Evolutionary conservation across 2,888 invertebrate genomes (phyloP), one percentile per base, ranked within the genome.

Genomic region (Eristalis arbustorum): DNA sequence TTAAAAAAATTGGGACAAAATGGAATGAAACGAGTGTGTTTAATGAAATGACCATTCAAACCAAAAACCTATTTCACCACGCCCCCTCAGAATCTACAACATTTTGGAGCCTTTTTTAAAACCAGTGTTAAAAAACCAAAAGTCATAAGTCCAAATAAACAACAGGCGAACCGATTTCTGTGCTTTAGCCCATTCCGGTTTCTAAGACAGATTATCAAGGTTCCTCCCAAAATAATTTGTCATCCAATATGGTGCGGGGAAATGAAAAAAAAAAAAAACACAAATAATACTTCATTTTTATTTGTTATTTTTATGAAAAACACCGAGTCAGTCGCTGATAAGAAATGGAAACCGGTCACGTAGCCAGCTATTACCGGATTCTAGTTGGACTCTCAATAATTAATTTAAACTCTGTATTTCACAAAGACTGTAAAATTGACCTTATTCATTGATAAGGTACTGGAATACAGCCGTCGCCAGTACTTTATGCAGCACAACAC

Each of bases 321-420:
- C 68, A 66, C 31, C 25, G 37, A 62, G n/a, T 61, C 42, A 57
- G 63, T 66, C 31, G 22, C 49, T 74, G 87, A 87, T 87, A 78
- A 83, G 69, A 66, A 1, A 34, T 5, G n/a, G 28, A 83, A 87
- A 87, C 87, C 22, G 49, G 83, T 63, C 34, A 23, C 11, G 3
- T 23, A 57, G 31, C 67, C 68, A 34, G 83, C 18, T 37, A 1
- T 3, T 74, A 75, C 87, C 37, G 28, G 87, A 56, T 79, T 61
- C 40, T 22, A 67, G 67, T 75, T 87, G 83, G 87, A 87, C 87
- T 87, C 59, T 83, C 42, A 74, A 59, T 79, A 79, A 87, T 78
- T 79, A 78, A 72, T 78, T 79, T 78, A 82, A 83, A 78, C 42
- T 23, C 22, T 68, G 49, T 64, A 61, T 78, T 75, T 68, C 28